Evolutionary conservation across 2,797 vertebrate genomes (phyloP).

Genomic region (Dermochelys coriacea): DNA sequence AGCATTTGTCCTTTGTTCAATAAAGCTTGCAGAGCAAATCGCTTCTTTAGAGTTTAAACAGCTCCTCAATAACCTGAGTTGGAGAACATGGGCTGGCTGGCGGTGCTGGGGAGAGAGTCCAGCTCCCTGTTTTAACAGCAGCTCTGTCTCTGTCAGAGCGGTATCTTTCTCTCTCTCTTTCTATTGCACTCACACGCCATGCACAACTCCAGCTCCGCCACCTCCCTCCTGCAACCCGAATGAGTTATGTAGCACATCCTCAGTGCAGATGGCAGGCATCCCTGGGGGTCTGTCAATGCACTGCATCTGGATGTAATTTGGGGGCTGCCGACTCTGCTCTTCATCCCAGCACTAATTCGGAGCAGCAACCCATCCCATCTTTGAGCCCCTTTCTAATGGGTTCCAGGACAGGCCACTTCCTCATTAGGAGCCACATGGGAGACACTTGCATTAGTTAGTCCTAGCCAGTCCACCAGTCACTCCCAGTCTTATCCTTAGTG

Average conservation of each 20-base stretch:
- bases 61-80: neutral
- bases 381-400: neutral
- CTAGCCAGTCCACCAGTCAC: neutral
- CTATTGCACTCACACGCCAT: rapidly evolving
- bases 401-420: neutral
- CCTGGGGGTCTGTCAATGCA: neutral
- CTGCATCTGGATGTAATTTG: neutral
- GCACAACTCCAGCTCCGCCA: neutral
- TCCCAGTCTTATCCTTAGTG: neutral
- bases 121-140: neutral
- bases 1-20: neutral
- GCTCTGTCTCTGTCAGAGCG: neutral
- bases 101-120: neutral
- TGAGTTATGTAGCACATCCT: neutral
- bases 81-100: constrained; percentile 22
- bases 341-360: neutral
- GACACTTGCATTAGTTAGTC: neutral
- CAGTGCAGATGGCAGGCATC: neutral
- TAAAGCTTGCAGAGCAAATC: neutral
- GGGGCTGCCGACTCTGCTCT: neutral
- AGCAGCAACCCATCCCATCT: neutral
- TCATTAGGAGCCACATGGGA: neutral
- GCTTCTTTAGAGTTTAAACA: neutral
- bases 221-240: neutral
- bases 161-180: rapidly evolving